Conservation (phyloP, 2,888 invertebrate species). For the Lottia scabra region DNA sequence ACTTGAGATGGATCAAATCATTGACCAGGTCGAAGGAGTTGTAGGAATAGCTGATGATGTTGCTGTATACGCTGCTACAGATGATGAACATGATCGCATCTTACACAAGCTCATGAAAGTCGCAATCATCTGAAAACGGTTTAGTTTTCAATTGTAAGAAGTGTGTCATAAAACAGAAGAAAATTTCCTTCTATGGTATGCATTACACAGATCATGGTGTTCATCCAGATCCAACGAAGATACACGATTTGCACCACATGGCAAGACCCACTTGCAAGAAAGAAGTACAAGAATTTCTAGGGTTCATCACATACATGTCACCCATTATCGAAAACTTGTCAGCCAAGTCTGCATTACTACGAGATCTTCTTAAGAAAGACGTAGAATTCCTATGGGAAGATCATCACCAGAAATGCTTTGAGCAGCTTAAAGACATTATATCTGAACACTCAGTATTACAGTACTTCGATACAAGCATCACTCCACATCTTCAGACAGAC, state of each 20-base stretch:
- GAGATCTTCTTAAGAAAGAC: slow-evolving; percentile 26
- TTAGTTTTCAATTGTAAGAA: slow-evolving; percentile 21
- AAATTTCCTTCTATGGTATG: slow-evolving; percentile 27
- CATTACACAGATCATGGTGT: slow-evolving; percentile 22
- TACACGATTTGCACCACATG: slow-evolving; percentile 19
- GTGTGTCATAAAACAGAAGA: slow-evolving; percentile 6
- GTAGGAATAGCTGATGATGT: slow-evolving; percentile 13
- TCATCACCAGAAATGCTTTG: slow-evolving; percentile 20
- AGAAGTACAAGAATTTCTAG: slow-evolving; percentile 28
- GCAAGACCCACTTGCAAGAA: slow-evolving; percentile 11
- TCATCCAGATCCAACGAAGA: slow-evolving; percentile 25
- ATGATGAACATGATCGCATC: slow-evolving; percentile 16
- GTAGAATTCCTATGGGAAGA: slow-evolving; percentile 20
- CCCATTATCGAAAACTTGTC: slow-evolving; percentile 20
- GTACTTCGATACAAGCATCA: slow-evolving; percentile 19
- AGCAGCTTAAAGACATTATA: slow-evolving; percentile 24
- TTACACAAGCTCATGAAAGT: slow-evolving; percentile 9
- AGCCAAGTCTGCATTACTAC: slow-evolving; percentile 14
- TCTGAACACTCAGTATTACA: slow-evolving; percentile 23
- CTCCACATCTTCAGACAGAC: slow-evolving; percentile 23
- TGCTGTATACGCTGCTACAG: slow-evolving; percentile 9
- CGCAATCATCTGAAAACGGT: slow-evolving; percentile 14
- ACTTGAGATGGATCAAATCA: not conserved
- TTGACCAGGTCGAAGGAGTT: too few relatives aligned
- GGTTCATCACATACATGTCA: slow-evolving; percentile 23